These are phyloP conservation scores for Diadema setosum DNA, from an alignment of 35 echinoderm and acorn worm species.

Conservation along the genomic window DNA sequence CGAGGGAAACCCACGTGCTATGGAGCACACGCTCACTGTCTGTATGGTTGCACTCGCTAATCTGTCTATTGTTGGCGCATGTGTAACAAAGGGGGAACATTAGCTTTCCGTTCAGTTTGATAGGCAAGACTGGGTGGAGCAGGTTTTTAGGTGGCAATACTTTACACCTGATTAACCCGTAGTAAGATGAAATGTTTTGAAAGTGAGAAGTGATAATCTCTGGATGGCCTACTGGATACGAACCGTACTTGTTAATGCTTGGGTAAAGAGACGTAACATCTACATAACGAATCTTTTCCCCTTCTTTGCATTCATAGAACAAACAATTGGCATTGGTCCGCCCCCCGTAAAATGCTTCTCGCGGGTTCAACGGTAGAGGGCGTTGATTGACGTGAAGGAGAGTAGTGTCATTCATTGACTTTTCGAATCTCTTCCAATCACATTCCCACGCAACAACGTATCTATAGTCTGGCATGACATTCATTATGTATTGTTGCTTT, in stretches of 20 bases:
- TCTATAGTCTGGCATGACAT: not conserved
- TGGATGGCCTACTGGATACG: constrained; percentile 26
- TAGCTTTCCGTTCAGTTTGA: not conserved
- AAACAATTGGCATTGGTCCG: not conserved
- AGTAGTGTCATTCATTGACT: not conserved
- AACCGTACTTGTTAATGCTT: not conserved
- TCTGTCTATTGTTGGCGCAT: not conserved
- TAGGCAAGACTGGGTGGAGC: constrained; percentile 20
- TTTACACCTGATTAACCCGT: constrained; percentile 4
- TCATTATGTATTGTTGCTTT: not conserved
- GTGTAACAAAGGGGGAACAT: constrained; percentile 18
- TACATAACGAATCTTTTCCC: not conserved
- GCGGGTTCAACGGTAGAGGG: not conserved
- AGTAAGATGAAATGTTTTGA: not conserved
- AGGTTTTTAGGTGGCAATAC: constrained; percentile 8
- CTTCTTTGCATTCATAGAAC: not conserved
- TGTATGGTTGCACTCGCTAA: not conserved
- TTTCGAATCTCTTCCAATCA: not conserved
- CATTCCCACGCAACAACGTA: not conserved
- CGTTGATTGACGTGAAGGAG: not conserved
- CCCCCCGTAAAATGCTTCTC: not conserved
- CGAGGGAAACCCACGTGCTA: constrained; percentile 17
- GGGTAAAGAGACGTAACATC: not conserved
- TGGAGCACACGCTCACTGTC: not conserved
- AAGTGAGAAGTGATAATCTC: constrained; percentile 23